Base-by-base conservation (phyloP, 2,888 invertebrate genomes). In the Acleris literana region DNA sequence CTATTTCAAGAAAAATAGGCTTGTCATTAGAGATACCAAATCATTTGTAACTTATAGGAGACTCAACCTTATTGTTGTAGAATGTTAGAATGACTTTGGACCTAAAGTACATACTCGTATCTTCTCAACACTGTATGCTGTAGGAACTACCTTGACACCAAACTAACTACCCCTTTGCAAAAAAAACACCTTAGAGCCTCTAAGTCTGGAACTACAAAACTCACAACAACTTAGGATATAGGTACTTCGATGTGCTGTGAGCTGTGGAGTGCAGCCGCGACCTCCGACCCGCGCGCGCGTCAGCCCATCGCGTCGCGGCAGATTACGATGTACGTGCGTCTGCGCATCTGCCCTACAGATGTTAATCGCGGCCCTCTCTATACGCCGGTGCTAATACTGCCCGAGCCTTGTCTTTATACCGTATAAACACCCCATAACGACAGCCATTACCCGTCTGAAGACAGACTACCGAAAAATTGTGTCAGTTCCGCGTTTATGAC, bases 381-480 rank as follows among this genome's bases (percentile, higher is more conserved):
- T 85, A 86, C 76, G 76, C 78, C 74, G 70, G 73, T 76, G 78
- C 81, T 83, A 83, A 81, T 76, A 76, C 76, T 70, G 74, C 80
- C 75, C 74, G 69, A 72, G 76, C 81, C 78, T 83, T 85, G 84
- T 87, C 84, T 86, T 84, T 78, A 83, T 84, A 83, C 80, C 81
- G 78, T 84, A 85, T 84, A 87, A 87, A 89, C 85, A 87, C 81
- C 80, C 75, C 79, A 83, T 84, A 82, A 84, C 78, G 77, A 79
- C 81, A 76, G 72, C 76, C 78, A 79, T 83, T 77, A 75, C 74
- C 72, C 72, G 69, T 73, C 76, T 74, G 75, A 76, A 74, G 68
- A 67, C 67, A 73, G 73, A 74, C 68, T 70, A 71, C 71, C 79
- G 78, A 77, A 76, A 79, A 86, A 79, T 70, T 69, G 80, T 85